phyloP scores from a whole-genome alignment of 2,113 vertebrate species.

The Entosphenus tridentatus region DNA sequence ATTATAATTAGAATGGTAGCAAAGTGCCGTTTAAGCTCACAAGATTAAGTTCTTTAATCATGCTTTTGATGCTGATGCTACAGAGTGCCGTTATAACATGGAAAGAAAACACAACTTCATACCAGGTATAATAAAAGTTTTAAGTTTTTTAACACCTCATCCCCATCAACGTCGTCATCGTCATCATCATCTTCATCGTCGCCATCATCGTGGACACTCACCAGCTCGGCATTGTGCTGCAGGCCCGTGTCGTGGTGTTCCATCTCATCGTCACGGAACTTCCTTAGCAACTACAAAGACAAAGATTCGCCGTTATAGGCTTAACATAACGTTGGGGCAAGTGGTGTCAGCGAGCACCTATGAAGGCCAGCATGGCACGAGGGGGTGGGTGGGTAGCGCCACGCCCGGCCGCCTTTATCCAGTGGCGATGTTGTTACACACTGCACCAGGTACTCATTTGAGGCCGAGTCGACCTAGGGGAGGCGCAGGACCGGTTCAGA shows the following conservation, averaged over 20 bases:
- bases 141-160: neutral
- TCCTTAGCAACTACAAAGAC: constrained; percentile 43
- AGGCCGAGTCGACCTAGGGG: neutral
- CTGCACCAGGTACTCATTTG: neutral
- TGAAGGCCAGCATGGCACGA: neutral
- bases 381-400: no score
- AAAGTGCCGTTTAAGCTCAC: neutral
- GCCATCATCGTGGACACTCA: constrained; percentile 18
- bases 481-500: neutral
- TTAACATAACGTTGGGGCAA: no score
- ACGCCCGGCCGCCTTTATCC: neutral
- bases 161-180: neutral
- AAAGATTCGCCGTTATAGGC: neutral
- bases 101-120: neutral
- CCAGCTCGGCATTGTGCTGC: constrained; percentile 48
- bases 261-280: constrained; percentile 70
- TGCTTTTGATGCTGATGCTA: neutral
- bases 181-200: neutral
- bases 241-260: constrained; percentile 75
- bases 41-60: neutral
- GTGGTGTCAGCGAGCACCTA: no score
- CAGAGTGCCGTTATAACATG: neutral
- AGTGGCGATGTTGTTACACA: neutral
- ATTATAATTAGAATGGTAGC: no score
- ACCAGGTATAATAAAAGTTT: neutral